Evolutionary conservation across 2,113 vertebrate genomes (phyloP).

Genomic region (Todiramphus saurophagus): DNA sequence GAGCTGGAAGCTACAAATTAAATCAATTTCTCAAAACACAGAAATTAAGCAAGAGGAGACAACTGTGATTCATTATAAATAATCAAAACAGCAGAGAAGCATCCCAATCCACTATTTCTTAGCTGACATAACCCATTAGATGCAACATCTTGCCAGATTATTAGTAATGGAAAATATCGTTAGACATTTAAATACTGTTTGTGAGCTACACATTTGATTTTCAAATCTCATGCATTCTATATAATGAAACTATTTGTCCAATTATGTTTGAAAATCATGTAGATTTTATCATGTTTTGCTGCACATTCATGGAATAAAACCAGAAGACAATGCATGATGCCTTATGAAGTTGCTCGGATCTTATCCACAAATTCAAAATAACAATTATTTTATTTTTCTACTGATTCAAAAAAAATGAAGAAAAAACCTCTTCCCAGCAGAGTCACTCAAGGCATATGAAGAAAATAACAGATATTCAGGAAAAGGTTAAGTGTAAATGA

Average conservation of each 20-base stretch:
- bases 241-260: not conserved
- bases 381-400: not conserved
- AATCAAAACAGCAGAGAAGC: not conserved
- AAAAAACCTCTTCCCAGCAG: not conserved
- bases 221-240: not conserved
- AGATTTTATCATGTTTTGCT: not conserved
- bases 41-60: not conserved
- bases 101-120: not conserved
- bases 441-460: not conserved
- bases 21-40: not conserved
- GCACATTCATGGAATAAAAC: not conserved
- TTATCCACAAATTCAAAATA: not conserved
- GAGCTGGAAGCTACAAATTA: not conserved
- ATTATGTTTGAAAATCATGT: not conserved
- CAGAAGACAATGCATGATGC: not conserved
- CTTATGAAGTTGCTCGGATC: not conserved
- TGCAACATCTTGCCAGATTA: not conserved
- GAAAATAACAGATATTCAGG: not conserved
- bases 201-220: not conserved
- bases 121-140: not conserved
- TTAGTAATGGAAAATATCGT: not conserved
- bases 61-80: not conserved
- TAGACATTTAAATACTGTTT: not conserved
- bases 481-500: not conserved
- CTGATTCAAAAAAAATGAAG: not conserved